A percentile compares a stretch with the other conserved stretches of the same genome.
Evolutionary conservation across 2,888 invertebrate species (phyloP).

Genomic region (Drosophila robusta): DNA sequence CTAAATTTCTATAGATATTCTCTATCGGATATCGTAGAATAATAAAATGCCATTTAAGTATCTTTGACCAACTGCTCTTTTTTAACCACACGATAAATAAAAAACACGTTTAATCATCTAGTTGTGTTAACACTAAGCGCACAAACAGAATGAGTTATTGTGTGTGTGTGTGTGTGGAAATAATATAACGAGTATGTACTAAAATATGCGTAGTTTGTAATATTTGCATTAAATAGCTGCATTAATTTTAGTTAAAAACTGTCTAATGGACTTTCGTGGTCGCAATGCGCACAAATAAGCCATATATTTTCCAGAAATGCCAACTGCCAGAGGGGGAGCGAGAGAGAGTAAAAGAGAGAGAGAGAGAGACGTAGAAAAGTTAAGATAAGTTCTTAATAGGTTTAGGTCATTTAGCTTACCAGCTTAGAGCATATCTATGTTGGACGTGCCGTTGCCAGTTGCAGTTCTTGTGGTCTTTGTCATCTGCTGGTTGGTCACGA

Average conservation of each 20-base stretch:
- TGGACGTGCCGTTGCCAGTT: constrained; percentile 88
- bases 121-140: neutral
- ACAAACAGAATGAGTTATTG: neutral
- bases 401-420: constrained; percentile 26
- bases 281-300: constrained; percentile 27
- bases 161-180: constrained; percentile 8
- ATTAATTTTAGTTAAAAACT: constrained; percentile 45
- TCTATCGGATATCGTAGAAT: too few species aligned
- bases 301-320: constrained; percentile 12
- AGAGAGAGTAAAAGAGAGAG: neutral
- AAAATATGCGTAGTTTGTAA: constrained; percentile 29
- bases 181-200: constrained; percentile 2
- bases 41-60: too few species aligned
- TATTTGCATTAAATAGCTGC: constrained; percentile 39
- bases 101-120: constrained; percentile 9
- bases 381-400: neutral
- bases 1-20: too few species aligned
- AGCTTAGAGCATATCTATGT: constrained; percentile 85
- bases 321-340: constrained; percentile 9
- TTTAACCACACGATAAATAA: too few species aligned
- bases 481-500: constrained; percentile 84
- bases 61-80: too few species aligned
- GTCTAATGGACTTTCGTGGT: constrained; percentile 17
- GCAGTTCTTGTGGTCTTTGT: constrained; percentile 89
- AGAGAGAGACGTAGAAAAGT: neutral